These are phyloP conservation scores for Mionectes macconnelli DNA, from an alignment of 2,113 vertebrate species.

Conservation along the genomic window DNA sequence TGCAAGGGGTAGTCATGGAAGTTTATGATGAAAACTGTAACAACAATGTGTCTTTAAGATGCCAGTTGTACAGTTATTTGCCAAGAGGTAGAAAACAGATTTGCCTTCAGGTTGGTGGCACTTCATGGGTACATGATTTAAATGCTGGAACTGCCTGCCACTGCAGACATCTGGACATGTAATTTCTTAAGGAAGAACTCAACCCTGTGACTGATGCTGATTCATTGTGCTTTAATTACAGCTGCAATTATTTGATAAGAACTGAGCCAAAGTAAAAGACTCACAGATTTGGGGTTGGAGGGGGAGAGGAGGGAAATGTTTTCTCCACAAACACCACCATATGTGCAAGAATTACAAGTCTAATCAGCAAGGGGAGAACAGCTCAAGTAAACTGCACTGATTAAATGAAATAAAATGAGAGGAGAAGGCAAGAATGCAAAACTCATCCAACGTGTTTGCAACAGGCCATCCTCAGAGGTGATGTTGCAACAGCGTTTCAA, in stretches of 20 bases:
- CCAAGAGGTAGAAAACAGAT: slow-evolving; percentile 29
- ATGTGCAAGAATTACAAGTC: slow-evolving; percentile 58
- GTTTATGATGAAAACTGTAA: not conserved
- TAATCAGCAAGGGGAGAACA: slow-evolving; percentile 43
- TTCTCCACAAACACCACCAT: slow-evolving; percentile 51
- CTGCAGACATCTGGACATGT: slow-evolving; percentile 48
- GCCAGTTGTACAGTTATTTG: not conserved
- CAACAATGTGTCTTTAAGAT: not conserved
- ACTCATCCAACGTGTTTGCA: slow-evolving; percentile 18
- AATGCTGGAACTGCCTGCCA: slow-evolving; percentile 39
- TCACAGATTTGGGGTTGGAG: slow-evolving; percentile 45
- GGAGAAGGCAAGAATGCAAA: slow-evolving; percentile 52
- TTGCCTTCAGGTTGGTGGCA: not conserved
- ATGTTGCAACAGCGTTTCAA: not conserved
- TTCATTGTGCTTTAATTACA: slow-evolving; percentile 49
- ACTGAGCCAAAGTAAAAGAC: slow-evolving; percentile 62
- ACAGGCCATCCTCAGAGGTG: not conserved
- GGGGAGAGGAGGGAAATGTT: slow-evolving; percentile 34
- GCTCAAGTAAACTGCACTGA: slow-evolving; percentile 37
- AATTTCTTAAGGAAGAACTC: slow-evolving; percentile 49
- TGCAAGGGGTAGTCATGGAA: not conserved
- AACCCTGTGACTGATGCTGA: slow-evolving; percentile 30
- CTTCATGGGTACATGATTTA: slow-evolving; percentile 34
- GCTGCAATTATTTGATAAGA: slow-evolving; percentile 65
- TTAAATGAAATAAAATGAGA: slow-evolving; percentile 46